phyloP scores from a whole-genome alignment of 2,888 invertebrate species.

The Tinea semifulvella region DNA sequence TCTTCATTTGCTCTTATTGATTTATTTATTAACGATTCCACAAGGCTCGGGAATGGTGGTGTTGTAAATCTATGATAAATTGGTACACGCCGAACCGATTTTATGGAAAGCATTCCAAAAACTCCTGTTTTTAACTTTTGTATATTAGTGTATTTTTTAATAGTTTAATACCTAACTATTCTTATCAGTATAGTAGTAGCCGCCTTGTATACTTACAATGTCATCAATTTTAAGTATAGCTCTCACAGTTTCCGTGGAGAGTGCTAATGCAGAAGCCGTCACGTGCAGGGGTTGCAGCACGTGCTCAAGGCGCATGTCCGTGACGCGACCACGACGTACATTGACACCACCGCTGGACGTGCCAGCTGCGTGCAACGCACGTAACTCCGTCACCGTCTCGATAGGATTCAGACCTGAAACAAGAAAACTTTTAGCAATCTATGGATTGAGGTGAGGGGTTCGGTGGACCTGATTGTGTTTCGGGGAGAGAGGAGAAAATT shows the following conservation, averaged over 20 bases:
- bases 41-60: too few relatives aligned
- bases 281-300: conserved; percentile 98
- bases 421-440: neutral
- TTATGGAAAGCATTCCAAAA: too few relatives aligned
- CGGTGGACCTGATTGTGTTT: too few relatives aligned
- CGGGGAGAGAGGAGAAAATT: too few relatives aligned
- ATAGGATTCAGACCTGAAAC: conserved; percentile 85
- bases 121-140: too few relatives aligned
- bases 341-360: conserved; percentile 95
- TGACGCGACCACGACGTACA: conserved; percentile 94
- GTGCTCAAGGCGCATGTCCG: conserved; percentile 96
- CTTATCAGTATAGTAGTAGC: neutral
- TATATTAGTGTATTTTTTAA: too few relatives aligned
- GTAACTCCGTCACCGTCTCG: conserved; percentile 94
- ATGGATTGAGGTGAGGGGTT: too few relatives aligned
- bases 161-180: neutral
- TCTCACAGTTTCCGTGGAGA: conserved; percentile 96
- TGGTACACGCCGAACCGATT: too few relatives aligned
- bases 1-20: too few relatives aligned
- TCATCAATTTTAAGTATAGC: conserved; percentile 99
- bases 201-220: conserved; percentile 87
- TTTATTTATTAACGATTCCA: too few relatives aligned
- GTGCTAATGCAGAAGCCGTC: conserved; percentile 89
- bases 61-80: too few relatives aligned
- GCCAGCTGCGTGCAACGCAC: conserved; percentile 88